Evolutionary conservation across 2,888 invertebrate species (phyloP), one percentile per base, ranked within the genome.

Genomic region (Lymantria monacha): DNA sequence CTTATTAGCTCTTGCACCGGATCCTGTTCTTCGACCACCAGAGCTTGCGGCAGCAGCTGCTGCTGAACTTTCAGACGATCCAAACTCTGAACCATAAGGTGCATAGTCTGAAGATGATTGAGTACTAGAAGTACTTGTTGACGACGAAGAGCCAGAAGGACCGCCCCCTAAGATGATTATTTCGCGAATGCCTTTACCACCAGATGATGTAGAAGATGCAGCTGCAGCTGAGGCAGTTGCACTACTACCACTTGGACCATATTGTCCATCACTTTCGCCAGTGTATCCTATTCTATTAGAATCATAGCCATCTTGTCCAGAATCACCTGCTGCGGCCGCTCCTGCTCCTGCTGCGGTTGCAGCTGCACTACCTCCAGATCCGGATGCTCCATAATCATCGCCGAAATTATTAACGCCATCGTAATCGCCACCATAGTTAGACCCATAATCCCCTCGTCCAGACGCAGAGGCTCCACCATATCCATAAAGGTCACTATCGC

Each of bases 1-100:
- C 57, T 74, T 78, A 47, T 81, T 80, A 12, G 72, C 66, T 42
- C 76, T 74, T 30, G 61, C 59, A 37, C 74, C 48, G 30, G 31
- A 40, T 8, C 43, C 15, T 31, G 8, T 3, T 3, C 7, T 22
- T 9, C 40, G 33, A 5, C 9, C 13, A 8, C 14, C 3, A 30
- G 11, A 9, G 5, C 14, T 10, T 13, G 42, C 5, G 11, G 30
- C 30, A 7, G 3, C 61, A 8, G 33, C 10, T n/a, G 22, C 40
- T 1, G 41, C 33, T 45, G 41, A 41, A 22, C 22, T 9, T 11
- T 5, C 33, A 8, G 13, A 13, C 9, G 15, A 13, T 7, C 15
- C 38, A 41, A 49, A 42, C 44, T 53, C 62, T 7, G 22, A 9
- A 12, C 41, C 41, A 14, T 41, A 13, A 8, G 13, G 14, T 7